Conservation (phyloP, 1,140 invertebrate genomes). For the Aphaenogaster ashmeadi region DNA sequence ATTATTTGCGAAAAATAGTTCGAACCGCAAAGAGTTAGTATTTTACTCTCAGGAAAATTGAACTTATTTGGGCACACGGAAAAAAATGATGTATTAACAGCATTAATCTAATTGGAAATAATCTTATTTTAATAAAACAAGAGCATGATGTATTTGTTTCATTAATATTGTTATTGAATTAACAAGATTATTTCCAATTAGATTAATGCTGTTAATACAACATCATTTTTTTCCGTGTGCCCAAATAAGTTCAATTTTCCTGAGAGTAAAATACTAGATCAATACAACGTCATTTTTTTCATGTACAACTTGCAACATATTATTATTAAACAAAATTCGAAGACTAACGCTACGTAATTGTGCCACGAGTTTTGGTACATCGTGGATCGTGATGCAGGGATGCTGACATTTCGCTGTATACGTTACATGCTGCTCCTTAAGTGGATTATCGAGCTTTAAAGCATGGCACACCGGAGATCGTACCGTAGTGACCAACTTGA, state of each 20-base stretch:
- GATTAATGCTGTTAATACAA: too few species aligned
- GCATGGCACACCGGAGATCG: conserved; percentile 62
- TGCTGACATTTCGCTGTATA: conserved; percentile 65
- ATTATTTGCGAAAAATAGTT: background rate
- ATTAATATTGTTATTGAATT: too few species aligned
- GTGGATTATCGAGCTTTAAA: conserved; percentile 75
- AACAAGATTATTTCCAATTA: too few species aligned
- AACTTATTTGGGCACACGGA: background rate
- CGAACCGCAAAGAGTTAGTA: background rate
- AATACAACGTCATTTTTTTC: background rate
- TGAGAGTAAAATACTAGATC: too few species aligned
- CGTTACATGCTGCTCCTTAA: conserved; percentile 48
- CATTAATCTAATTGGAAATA: too few species aligned
- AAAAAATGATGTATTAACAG: too few species aligned
- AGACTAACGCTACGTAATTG: conserved; percentile 65
- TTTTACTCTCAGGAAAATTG: background rate
- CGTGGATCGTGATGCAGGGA: conserved; percentile 65
- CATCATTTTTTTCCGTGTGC: too few species aligned
- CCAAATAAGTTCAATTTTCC: too few species aligned
- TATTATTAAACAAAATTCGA: background rate
- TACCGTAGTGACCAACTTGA: conserved; percentile 70
- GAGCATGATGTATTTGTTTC: too few species aligned
- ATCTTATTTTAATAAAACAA: too few species aligned
- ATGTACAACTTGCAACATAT: background rate
- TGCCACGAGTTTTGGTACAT: conserved; percentile 58